Base-by-base conservation (phyloP, 2,797 vertebrate genomes). In the Poeciliopsis paucimaculata region DNA sequence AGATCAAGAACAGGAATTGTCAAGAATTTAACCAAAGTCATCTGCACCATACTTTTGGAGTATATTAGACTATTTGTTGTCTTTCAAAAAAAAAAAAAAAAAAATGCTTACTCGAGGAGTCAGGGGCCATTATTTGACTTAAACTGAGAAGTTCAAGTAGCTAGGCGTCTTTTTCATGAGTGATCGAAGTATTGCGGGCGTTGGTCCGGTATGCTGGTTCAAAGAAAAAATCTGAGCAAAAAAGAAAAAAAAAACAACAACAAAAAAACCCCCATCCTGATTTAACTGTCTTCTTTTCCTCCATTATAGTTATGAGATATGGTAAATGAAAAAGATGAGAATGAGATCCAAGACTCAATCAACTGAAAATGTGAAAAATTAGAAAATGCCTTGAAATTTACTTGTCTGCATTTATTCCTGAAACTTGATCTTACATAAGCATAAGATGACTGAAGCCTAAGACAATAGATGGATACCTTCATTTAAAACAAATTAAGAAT, bases 11-110 rank as follows among this genome's bases (percentile, higher is more conserved):
- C 28, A 60, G 28, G 28, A 31, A 60, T 26, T 31, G 28, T 60
- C 57, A 60, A 31, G 57, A 31, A 60, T 6, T 60, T n/a, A 57
- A 28, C n/a, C 3, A 57, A 15, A 28, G n/a, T 2, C 57, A 15
- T 47, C 23, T 62, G 60, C 49, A 51, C 70, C 57, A 53, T 55
- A 7, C 20, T 74, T 75, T 26, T 60, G 53, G n/a, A 60, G 76
- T 6, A 77, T 57, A 36, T 57, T 1, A 28, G 71, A 70, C 60
- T 0, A 45, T 76, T 60, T 28, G 4, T 60, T 16, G 5, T 31
- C 57, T 60, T 60, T 28, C 26, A 57, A 55, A 55, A n/a, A 55
- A 39, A 5, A 39, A 39, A 39, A 39, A 36, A 39, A 5, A 39
- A 39, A 34, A 34, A 34, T 31, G 28, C 5, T 28, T 62, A 31